A percentile compares a stretch with the other conserved stretches of the same genome.
These are phyloP conservation scores for Drosophila robusta DNA, from an alignment of 2,888 invertebrate species.

Conservation along the genomic window DNA sequence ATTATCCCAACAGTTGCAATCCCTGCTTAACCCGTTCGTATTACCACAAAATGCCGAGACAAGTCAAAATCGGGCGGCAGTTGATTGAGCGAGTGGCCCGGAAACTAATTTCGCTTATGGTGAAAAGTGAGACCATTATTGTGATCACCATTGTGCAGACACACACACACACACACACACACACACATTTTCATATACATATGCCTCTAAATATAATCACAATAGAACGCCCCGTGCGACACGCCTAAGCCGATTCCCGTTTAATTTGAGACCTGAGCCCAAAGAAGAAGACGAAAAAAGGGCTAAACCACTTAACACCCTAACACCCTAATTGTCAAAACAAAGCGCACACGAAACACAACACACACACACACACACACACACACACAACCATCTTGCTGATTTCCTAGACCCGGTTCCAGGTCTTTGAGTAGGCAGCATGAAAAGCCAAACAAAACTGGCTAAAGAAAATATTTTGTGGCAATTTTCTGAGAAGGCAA, in stretches of 20 bases:
- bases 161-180: conserved; percentile 11
- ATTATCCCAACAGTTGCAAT: neutral
- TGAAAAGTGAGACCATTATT: conserved; percentile 55
- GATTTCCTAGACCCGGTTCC: conserved; percentile 29
- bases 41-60: conserved; percentile 1
- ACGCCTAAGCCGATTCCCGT: conserved; percentile 75
- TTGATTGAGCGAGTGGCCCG: conserved; percentile 36
- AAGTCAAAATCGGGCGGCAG: conserved; percentile 11
- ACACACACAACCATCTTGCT: conserved; percentile 33
- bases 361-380: conserved; percentile 8
- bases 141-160: conserved; percentile 19
- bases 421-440: conserved; percentile 11
- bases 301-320: conserved; percentile 83
- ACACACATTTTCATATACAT: neutral
- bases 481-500: conserved; percentile 50
- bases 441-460: conserved; percentile 47
- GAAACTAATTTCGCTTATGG: conserved; percentile 63
- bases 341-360: conserved; percentile 70
- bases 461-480: conserved; percentile 76
- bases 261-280: conserved; percentile 71
- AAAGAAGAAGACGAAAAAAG: conserved; percentile 53
- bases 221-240: conserved; percentile 81
- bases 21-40: neutral
- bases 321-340: conserved; percentile 83
- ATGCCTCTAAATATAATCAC: conserved; percentile 52